Conservation (phyloP, 2,888 invertebrate species). For the Melanchra persicariae region DNA sequence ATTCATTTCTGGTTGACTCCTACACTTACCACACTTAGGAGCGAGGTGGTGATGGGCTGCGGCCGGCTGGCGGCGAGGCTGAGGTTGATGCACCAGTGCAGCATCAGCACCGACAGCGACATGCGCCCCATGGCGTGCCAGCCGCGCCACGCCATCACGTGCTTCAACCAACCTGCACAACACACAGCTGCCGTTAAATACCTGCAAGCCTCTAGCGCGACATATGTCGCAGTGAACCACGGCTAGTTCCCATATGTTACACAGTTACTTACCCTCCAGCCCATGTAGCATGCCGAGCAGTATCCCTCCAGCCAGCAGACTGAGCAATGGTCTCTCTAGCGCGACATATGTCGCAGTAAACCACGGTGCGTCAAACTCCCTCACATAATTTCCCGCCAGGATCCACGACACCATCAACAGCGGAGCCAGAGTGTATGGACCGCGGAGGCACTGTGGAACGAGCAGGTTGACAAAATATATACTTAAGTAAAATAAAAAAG, state of each 20-base stretch:
- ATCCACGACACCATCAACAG: conserved; percentile 66
- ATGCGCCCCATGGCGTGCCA: conserved; percentile 67
- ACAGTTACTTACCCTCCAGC: conserved; percentile 25
- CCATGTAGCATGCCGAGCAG: conserved; percentile 51
- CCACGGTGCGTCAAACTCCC: conserved; percentile 56
- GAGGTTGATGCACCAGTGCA: conserved; percentile 74
- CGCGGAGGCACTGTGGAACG: not conserved
- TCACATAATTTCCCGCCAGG: conserved; percentile 69
- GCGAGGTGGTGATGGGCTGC: conserved; percentile 54
- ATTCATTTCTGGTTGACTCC: not conserved
- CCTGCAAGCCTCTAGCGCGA: not conserved
- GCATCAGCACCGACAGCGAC: conserved; percentile 73
- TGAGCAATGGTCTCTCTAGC: conserved; percentile 76
- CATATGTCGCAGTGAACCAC: not conserved
- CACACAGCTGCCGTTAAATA: not conserved
- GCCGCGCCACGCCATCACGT: conserved; percentile 71
- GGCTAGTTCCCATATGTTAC: not conserved
- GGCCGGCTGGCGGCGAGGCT: conserved; percentile 59
- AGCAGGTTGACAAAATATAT: not conserved
- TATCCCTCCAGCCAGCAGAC: conserved; percentile 46
- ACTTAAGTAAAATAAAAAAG: no score
- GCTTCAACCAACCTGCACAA: conserved; percentile 63
- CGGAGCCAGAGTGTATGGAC: conserved; percentile 29
- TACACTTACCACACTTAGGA: conserved; percentile 58
- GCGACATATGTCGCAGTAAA: conserved; percentile 71